Percentiles rank a stretch among this genome's conserved stretches.
Conservation (phyloP, 1,140 invertebrate genomes). For the Pseudomyrmex flavicornis region DNA sequence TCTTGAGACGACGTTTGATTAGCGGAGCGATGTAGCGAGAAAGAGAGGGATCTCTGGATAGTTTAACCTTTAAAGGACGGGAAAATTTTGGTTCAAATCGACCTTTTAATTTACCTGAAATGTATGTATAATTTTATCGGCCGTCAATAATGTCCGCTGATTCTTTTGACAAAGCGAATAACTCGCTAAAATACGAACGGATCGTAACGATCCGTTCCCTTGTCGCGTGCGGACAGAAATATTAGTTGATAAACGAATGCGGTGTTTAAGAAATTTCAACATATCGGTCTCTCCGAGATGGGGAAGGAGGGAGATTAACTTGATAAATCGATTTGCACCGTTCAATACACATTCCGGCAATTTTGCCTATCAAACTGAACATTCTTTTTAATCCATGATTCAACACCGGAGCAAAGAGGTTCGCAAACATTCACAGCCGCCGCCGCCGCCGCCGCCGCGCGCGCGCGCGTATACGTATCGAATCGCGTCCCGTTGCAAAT, state of each 20-base stretch:
- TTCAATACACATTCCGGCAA: conserved; percentile 9
- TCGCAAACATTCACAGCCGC: not conserved
- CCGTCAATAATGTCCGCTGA: not conserved
- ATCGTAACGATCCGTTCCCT: too few species aligned
- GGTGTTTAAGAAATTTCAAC: not conserved
- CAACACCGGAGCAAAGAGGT: not conserved
- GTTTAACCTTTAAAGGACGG: too few species aligned
- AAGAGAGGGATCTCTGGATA: not conserved
- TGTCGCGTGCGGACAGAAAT: not conserved
- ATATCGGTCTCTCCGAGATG: not conserved
- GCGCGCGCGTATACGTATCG: not conserved
- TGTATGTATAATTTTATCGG: too few species aligned
- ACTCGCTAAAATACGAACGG: not conserved
- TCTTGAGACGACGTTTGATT: too few species aligned
- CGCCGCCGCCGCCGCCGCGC: too few species aligned
- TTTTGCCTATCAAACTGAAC: not conserved
- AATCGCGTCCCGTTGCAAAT: conserved; percentile 26
- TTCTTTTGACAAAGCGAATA: conserved; percentile 2
- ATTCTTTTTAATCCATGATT: conserved; percentile 1
- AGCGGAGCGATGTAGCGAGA: not conserved
- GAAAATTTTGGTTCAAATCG: too few species aligned
- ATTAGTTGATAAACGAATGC: not conserved
- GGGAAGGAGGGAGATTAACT: not conserved
- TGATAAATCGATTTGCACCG: not conserved
- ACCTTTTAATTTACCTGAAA: too few species aligned